Percentiles rank a stretch among this genome's conserved stretches.
Evolutionary conservation across 2,888 invertebrate genomes (phyloP).

Genomic region (Agonopterix arenella): DNA sequence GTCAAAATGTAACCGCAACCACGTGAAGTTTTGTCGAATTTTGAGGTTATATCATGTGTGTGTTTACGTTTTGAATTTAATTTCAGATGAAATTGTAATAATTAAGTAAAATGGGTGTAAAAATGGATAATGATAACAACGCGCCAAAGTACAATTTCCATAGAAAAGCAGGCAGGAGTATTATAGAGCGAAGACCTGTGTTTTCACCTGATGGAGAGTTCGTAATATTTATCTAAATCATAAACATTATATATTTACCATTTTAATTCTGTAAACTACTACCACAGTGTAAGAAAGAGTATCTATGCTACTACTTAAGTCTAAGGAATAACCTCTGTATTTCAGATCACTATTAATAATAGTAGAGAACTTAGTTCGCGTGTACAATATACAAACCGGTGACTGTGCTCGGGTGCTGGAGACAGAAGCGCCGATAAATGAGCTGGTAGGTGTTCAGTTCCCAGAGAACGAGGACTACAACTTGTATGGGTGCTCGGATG

Average conservation of each 20-base stretch:
- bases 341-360: conserved; percentile 59
- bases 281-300: too few species aligned
- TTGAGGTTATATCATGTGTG: conserved; percentile 49
- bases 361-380: conserved; percentile 60
- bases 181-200: conserved; percentile 58
- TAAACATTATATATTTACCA: neutral
- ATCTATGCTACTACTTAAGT: neutral
- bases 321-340: conserved; percentile 9
- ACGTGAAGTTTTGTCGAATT: conserved; percentile 1
- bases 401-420: conserved; percentile 60
- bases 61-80: conserved; percentile 1
- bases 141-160: conserved; percentile 45
- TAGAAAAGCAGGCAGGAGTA: conserved; percentile 67
- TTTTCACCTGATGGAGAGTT: conserved; percentile 71
- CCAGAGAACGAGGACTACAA: conserved; percentile 59
- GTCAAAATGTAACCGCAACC: too few species aligned
- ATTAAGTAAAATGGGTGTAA: conserved; percentile 46
- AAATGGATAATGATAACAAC: conserved; percentile 20
- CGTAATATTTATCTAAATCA: neutral
- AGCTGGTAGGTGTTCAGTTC: conserved; percentile 54
- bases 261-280: neutral
- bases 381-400: conserved; percentile 63
- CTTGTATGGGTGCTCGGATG: conserved; percentile 58
- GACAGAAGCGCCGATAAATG: conserved; percentile 43
- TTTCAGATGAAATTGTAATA: neutral